These are phyloP conservation scores for Microtus pennsylvanicus DNA, from an alignment of 2,113 vertebrate species.

Conservation along the genomic window DNA sequence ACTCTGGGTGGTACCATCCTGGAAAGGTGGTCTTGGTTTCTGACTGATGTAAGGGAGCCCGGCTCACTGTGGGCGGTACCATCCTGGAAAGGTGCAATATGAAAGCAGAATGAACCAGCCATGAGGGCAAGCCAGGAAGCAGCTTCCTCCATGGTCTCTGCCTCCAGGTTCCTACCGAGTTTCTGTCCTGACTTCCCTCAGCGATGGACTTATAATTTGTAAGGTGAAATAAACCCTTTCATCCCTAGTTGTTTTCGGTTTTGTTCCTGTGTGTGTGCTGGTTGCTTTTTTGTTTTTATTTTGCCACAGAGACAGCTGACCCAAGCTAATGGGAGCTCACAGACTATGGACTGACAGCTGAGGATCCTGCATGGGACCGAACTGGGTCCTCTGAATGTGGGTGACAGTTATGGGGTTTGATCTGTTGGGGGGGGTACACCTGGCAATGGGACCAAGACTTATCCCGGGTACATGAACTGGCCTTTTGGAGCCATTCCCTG, in stretches of 20 bases:
- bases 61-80: background rate
- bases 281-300: background rate
- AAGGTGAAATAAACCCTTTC: background rate
- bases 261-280: too few relatives aligned
- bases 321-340: too few relatives aligned
- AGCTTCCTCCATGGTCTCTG: background rate
- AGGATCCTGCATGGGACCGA: too few relatives aligned
- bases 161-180: background rate
- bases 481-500: too few relatives aligned
- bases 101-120: background rate
- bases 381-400: too few relatives aligned
- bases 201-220: background rate
- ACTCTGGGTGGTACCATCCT: background rate
- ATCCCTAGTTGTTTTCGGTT: background rate
- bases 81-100: background rate
- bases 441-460: too few relatives aligned
- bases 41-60: rapidly evolving
- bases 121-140: background rate
- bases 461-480: too few relatives aligned
- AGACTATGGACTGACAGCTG: too few relatives aligned
- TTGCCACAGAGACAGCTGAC: background rate
- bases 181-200: background rate
- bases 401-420: too few relatives aligned
- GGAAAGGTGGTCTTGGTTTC: background rate
- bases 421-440: too few relatives aligned